Evolutionary conservation across 2,113 vertebrate genomes (phyloP).

Genomic region (Ammospiza nelsoni): DNA sequence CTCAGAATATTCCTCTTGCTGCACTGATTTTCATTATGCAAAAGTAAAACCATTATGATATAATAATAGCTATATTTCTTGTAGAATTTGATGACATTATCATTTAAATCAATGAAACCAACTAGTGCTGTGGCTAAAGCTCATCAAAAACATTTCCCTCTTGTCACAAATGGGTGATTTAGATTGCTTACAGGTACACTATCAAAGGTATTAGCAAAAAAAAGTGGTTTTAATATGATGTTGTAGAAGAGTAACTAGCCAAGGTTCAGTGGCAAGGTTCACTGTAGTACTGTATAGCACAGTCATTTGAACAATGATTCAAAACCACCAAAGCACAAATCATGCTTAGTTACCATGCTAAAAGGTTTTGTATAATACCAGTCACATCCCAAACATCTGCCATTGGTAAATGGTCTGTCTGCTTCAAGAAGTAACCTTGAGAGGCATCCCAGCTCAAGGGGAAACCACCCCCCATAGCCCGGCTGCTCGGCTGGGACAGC

Average conservation of each 20-base stretch:
- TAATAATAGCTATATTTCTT: neutral
- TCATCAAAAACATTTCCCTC: neutral
- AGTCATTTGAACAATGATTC: neutral
- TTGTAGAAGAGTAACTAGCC: neutral
- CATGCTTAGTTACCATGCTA: neutral
- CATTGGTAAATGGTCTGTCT: neutral
- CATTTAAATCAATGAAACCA: neutral
- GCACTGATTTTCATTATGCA: neutral
- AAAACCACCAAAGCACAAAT: neutral
- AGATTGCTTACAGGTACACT: neutral
- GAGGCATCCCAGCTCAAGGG: neutral
- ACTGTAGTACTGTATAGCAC: too few species aligned
- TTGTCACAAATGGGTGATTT: neutral
- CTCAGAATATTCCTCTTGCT: neutral
- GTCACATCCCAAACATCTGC: neutral
- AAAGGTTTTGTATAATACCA: neutral
- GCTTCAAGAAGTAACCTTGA: neutral
- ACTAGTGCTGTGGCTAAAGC: neutral
- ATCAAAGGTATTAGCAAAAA: neutral
- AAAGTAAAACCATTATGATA: neutral
- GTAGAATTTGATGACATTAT: neutral
- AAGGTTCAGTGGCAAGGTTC: neutral
- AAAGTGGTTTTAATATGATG: neutral
- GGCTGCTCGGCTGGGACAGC: neutral
- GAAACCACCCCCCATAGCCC: neutral